Evolutionary conservation across 2,113 vertebrate genomes (phyloP), one percentile per base, ranked within the genome.

Genomic region (Natator depressus): DNA sequence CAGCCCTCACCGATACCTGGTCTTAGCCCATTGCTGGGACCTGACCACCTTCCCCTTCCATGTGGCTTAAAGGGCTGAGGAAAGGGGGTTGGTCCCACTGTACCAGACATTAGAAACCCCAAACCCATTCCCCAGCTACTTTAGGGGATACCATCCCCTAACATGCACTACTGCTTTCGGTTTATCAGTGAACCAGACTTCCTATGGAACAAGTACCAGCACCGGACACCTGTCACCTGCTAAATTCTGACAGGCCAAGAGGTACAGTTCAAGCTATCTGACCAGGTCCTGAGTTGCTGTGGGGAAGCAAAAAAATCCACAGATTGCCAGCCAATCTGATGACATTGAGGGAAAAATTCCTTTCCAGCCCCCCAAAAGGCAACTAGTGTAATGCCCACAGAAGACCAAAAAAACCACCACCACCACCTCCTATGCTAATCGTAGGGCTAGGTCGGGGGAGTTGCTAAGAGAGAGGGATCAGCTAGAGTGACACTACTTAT

Each of bases 311-410:
- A 76, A 2, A 2, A 69, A 2, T 24, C n/a, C 80, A 38, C 9
- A 11, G 5, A 1, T 9, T 35, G 5, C 0, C 2, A 4, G 25
- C 8, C 1, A 1, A 5, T 25, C 12, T 76, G 27, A 10, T 0
- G 12, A 11, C 1, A 17, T 1, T 17, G 5, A 6, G 35, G 5
- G 12, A 2, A 3, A 13, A 51, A 57, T 78, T 47, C 6, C 38
- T 25, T 10, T 42, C n/a, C n/a, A 22, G 42, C 5, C 10, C 10
- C 24, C 10, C 24, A 47, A 11, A 47, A 47, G 6, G 13, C 20
- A 78, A 47, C 75, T 54, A 35, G 49, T 90, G 84, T 69, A 90
- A 90, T 85, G 38, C 42, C n/a, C 88, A 69, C 8, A 82, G 31
- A n/a, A 87, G 42, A 69, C 25, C 3, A 51, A 76, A 75, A 1